Base-by-base conservation (phyloP, 2,888 invertebrate genomes). In the Altica lythri region DNA sequence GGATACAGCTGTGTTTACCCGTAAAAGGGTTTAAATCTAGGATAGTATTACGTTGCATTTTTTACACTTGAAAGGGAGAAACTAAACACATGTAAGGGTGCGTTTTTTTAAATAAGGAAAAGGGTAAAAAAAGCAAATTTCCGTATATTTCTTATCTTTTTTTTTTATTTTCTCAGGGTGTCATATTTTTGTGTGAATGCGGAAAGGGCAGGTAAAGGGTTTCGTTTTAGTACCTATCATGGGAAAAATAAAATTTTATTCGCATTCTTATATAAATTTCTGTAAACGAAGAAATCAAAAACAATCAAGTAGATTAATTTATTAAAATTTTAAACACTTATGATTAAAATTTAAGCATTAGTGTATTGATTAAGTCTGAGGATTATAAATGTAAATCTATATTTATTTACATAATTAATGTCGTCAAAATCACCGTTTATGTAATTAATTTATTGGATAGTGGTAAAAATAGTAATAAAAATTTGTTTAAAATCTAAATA, bases 1-100 rank as follows among this genome's bases (percentile, higher is more conserved):
- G 45, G 34, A 51, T n/a, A 61, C 68, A 68, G 68, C 68, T 68
- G 68, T 68, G 65, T 68, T 68, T 68, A 67, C 56, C 59, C 58
- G 60, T 60, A 67, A 68, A 68, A 66, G 67, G 67, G 66, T 66
- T 68, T 62, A 66, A 66, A 61, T 59, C 58, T 59, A 54, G 61
- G 63, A 64, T 68, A 66, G 59, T 63, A 61, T 68, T 68, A 67
- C 68, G 58, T 49, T 55, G 61, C 66, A 57, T 62, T 67, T 68
- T 65, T 61, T 49, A 50, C 46, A 35, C 52, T 50, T 61, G 59
- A 66, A 66, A 66, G 64, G 67, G 64, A 64, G 66, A 66, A 66
- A 67, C 55, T 55, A 57, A 62, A 64, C 64, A 65, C 64, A 63
- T 63, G 61, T 58, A 59, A 47, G 55, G 64, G 63, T 62, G 57